Base-by-base conservation (phyloP, 2,113 vertebrate species). In the Sakesphorus luctuosus region DNA sequence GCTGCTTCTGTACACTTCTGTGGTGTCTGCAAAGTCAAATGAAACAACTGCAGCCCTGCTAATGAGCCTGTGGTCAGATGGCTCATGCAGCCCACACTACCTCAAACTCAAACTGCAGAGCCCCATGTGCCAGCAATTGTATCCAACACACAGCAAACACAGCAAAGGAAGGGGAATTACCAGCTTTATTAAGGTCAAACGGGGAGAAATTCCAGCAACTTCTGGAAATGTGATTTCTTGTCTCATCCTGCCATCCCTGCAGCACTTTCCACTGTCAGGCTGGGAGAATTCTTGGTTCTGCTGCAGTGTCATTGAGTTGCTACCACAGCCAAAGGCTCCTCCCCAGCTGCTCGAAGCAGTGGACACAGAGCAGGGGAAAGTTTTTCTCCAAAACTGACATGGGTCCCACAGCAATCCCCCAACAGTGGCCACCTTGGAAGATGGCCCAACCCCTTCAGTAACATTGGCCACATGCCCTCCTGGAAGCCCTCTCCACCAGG, bases 291-390 rank as follows among this genome's bases (percentile, higher is more conserved):
- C 49, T 13, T 67, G 40, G 46, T 25, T 25, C 15, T 38, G 28
- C 71, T 63, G 31, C 0, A 2, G 12, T 55, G 66, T 76, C 8
- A 1, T 10, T 23, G 49, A 77, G 49, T 55, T 78, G 33, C 35
- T 49, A 10, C 50, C 50, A 20, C 11, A 61, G 68, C 46, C n/a
- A 68, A 62, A 73, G 26, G 4, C n/a, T 83, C 40, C 46, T 43
- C 36, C 4, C 2, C 0, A 3, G 36, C 49, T 74, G 18, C 28
- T 58, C 0, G 0, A 19, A 15, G 24, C 17, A 53, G 49, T 20
- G 66, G 47, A 10, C 23, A 79, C 40, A 61, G 31, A 63, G 25
- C 38, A 81, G 53, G 43, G 47, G 40, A 18, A 71, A 43, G 18
- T 55, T 82, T 28, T 49, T 4, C 49, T 81, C 24, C 18, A 17